These are phyloP conservation scores for Loxodonta africana DNA, from an alignment of 2,113 vertebrate species.

Conservation along the genomic window DNA sequence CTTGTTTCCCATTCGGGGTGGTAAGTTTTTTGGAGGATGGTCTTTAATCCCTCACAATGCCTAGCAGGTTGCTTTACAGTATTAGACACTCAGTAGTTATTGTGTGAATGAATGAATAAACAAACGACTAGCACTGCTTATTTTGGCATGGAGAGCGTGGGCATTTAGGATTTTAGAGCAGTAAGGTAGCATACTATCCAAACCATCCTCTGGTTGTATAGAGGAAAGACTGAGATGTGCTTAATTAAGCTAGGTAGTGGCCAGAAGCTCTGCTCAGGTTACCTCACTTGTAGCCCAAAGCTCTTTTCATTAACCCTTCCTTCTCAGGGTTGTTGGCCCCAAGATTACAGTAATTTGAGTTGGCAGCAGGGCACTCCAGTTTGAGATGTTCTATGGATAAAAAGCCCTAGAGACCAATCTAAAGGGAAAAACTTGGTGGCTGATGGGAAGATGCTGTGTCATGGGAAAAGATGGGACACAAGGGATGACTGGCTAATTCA, in stretches of 20 bases:
- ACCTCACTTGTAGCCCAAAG: not conserved
- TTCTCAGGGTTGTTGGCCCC: not conserved
- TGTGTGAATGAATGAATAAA: not conserved
- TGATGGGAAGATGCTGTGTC: not conserved
- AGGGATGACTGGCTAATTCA: not conserved
- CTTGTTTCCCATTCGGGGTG: constrained; percentile 26
- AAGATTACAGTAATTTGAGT: constrained; percentile 44
- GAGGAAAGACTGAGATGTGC: not conserved
- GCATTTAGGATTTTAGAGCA: not conserved
- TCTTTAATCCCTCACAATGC: not conserved
- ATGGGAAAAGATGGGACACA: not conserved
- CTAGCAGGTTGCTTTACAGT: not conserved
- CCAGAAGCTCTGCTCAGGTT: not conserved
- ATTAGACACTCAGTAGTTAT: not conserved
- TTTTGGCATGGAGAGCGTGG: not conserved
- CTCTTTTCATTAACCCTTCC: not conserved
- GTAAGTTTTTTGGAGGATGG: not conserved
- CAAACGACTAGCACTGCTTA: not conserved
- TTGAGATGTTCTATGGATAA: not conserved
- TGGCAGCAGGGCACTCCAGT: not conserved
- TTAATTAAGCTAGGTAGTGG: constrained; percentile 25
- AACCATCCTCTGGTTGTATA: not conserved
- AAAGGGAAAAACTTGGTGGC: not conserved
- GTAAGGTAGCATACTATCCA: not conserved
- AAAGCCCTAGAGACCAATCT: constrained; percentile 17